phyloP scores from a whole-genome alignment of 2,888 invertebrate genomes.

The Hofmannophila pseudospretella region DNA sequence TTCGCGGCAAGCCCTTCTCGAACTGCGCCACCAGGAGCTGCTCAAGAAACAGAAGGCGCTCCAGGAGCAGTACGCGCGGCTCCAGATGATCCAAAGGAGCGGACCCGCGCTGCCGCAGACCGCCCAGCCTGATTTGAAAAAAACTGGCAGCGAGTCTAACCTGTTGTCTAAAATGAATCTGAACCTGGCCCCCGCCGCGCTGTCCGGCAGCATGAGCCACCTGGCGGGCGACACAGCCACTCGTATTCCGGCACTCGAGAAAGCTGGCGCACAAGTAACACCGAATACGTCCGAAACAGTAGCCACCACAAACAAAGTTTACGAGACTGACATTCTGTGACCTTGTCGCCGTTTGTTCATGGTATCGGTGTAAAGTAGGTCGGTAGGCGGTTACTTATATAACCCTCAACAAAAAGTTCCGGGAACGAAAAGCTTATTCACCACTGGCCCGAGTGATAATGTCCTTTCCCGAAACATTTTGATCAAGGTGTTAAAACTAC shows the following conservation, averaged over 20 bases:
- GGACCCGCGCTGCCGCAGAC: slow-evolving; percentile 81
- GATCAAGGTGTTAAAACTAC: no score
- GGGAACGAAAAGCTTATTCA: no score
- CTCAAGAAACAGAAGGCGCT: slow-evolving; percentile 91
- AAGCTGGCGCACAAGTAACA: no score
- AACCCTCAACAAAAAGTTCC: no score
- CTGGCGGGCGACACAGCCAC: slow-evolving; percentile 28
- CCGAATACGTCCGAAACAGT: slow-evolving; percentile 41
- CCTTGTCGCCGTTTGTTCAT: slow-evolving; percentile 38
- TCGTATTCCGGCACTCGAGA: no score
- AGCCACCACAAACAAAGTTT: slow-evolving; percentile 87
- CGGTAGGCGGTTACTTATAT: no score
- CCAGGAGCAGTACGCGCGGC: slow-evolving; percentile 93
- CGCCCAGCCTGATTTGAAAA: slow-evolving; percentile 85
- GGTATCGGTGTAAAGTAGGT: slow-evolving; percentile 28
- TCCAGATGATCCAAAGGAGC: slow-evolving; percentile 91
- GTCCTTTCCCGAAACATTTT: no score
- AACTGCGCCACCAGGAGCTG: slow-evolving; percentile 92
- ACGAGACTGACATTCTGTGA: slow-evolving; percentile 97
- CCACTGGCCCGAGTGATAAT: no score
- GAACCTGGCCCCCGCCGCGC: slow-evolving; percentile 73
- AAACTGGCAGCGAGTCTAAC: slow-evolving; percentile 93
- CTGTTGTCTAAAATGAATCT: slow-evolving; percentile 89
- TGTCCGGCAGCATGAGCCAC: slow-evolving; percentile 66
- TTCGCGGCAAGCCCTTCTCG: slow-evolving; percentile 84